Evolutionary conservation across 2,888 invertebrate genomes (phyloP).

Genomic region (Drosophila bunnanda): DNA sequence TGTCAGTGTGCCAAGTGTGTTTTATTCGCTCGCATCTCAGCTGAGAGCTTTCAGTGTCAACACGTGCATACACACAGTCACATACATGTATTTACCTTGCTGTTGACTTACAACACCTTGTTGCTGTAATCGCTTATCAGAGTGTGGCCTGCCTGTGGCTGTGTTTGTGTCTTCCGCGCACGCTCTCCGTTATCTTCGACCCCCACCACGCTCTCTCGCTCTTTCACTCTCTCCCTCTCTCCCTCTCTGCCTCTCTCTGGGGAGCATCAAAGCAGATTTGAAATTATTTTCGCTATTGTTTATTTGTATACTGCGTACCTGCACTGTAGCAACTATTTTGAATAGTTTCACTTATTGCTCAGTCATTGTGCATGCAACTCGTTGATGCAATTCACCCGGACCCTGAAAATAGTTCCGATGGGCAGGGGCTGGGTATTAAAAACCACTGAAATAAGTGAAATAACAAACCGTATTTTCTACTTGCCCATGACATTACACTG

Average conservation of each 20-base stretch:
- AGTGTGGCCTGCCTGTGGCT: slow-evolving; percentile 8
- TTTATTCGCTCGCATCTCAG: slow-evolving; percentile 6
- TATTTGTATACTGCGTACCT: slow-evolving; percentile 2
- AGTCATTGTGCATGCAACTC: slow-evolving; percentile 40
- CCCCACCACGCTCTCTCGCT: slow-evolving; percentile 16
- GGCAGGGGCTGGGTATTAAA: neutral
- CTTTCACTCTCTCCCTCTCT: neutral
- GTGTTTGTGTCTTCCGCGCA: slow-evolving; percentile 42
- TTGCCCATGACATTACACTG: neutral
- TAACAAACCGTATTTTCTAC: neutral
- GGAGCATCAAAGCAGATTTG: slow-evolving; percentile 30
- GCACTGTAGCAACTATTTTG: slow-evolving; percentile 7
- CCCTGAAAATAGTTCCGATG: slow-evolving; percentile 28
- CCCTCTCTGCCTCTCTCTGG: slow-evolving; percentile 10
- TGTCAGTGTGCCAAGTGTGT: slow-evolving; percentile 70
- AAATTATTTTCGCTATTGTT: slow-evolving; percentile 26
- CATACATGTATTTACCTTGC: slow-evolving; percentile 42
- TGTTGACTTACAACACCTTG: slow-evolving; percentile 48
- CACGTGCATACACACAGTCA: slow-evolving; percentile 21
- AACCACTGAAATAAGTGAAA: slow-evolving; percentile 1
- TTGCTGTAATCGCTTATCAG: slow-evolving; percentile 30
- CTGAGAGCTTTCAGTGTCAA: slow-evolving; percentile 46
- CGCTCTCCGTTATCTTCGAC: slow-evolving; percentile 43
- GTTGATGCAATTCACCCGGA: slow-evolving; percentile 33
- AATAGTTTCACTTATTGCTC: slow-evolving; percentile 34